Base-by-base conservation (phyloP, 2,888 invertebrate genomes). In the Euzetes globulus region DNA sequence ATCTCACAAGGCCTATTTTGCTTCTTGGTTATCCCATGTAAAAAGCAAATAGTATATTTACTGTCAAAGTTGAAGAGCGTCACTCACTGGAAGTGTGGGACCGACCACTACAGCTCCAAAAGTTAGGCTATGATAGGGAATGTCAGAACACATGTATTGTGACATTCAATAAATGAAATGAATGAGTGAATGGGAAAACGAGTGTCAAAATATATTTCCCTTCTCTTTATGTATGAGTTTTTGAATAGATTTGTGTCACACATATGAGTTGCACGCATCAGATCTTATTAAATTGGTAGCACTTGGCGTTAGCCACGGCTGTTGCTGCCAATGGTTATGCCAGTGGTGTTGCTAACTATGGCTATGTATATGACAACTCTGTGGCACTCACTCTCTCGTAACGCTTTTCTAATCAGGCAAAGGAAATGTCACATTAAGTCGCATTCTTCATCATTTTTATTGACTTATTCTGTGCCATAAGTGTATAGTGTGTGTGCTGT, bases 361-460 rank as follows among this genome's bases (percentile, higher is more conserved):
- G n/a, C 5, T 45, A 7, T 52, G 52, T 52, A 6, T n/a, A 2
- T n/a, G 9, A 41, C 41, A 9, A n/a, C 17, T 17, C 50, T 50
- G 4, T n/a, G n/a, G 3, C n/a, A 19, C n/a, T 17, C 50, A 19
- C n/a, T 58, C 37, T 4, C 7, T 45, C 25, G 70, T 47, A 70
- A 70, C 70, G 70, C 70, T 45, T 70, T 27, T 70, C 47, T 41
- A 45, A 70, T 70, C 70, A 70, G 41, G 45, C 41, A 70, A 70
- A 70, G 70, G 70, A 70, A 70, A 70, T 70, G 70, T 47, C 70
- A 70, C 45, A 63, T 63, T 63, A 9, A 63, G 50, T 50, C 41
- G 19, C n/a, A 58, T 58, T 70, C 25, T 45, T 70, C 70, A 70
- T 70, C 27, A 58, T 65, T 65, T 70, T 70, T 70, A 70, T 70